A percentile compares a stretch with the other conserved stretches of the same genome.
These are phyloP conservation scores for Leptopilina clavipes DNA, from an alignment of 1,140 invertebrate species.

Conservation along the genomic window DNA sequence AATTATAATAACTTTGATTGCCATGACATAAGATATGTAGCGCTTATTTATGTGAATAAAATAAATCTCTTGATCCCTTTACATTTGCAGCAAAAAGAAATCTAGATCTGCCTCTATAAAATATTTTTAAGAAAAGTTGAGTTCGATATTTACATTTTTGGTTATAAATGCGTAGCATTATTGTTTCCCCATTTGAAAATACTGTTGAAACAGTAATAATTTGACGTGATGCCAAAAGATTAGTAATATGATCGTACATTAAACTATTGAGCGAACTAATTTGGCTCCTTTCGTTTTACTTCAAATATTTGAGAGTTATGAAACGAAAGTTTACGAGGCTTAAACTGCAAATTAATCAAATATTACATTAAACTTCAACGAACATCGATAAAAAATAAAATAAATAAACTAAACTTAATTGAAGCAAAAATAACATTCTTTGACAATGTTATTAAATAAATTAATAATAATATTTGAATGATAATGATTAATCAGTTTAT, in stretches of 20 bases:
- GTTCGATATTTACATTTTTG: constrained; percentile 16
- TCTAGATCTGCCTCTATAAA: not conserved
- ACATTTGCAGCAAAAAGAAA: not conserved
- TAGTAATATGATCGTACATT: not conserved
- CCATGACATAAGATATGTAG: constrained; percentile 8
- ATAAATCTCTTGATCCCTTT: constrained; percentile 15
- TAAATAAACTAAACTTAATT: too few species aligned
- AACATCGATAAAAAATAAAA: too few species aligned
- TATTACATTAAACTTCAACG: too few species aligned
- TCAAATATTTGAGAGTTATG: not conserved
- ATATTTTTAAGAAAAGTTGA: not conserved
- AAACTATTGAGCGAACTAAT: constrained; percentile 18
- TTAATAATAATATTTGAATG: too few species aligned
- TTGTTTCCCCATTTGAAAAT: not conserved
- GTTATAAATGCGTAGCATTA: constrained; percentile 5
- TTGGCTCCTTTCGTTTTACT: not conserved
- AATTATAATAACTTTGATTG: not conserved
- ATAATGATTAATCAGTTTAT: too few species aligned
- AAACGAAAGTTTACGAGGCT: not conserved
- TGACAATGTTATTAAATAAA: too few species aligned
- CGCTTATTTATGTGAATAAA: constrained; percentile 9
- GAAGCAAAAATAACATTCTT: too few species aligned
- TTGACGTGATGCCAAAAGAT: not conserved
- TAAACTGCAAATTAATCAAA: too few species aligned
- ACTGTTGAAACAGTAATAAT: not conserved